Base-by-base conservation (phyloP, 2,113 vertebrate genomes). In the Scomber colias region DNA sequence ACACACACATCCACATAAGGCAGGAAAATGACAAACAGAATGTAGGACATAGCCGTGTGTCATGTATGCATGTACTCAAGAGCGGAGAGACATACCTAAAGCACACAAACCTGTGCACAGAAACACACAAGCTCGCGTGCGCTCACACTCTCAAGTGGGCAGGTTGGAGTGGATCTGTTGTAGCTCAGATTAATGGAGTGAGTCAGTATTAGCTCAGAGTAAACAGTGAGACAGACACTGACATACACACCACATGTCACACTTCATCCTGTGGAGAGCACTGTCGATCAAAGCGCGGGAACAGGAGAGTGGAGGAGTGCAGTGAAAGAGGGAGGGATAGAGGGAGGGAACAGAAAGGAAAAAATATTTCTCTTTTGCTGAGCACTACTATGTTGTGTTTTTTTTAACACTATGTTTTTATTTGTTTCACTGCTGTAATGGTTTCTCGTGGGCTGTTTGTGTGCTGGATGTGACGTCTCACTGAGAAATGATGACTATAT, bases 151-250 rank as follows among this genome's bases (percentile, higher is more conserved):
- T 76, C 73, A 69, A 81, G 78, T 74, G 82, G 81, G 78, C 83
- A 82, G 84, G 87, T 72, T 84, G 70, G 77, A 90, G 91, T 87
- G 90, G 88, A 84, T 90, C 61, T 85, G 89, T 75, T 91, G 88
- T 87, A 83, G 91, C 91, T 92, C 85, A 91, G 92, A 93, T 93
- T 91, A 94, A 93, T 90, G 80, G 86, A 90, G 89, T 90, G 89
- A 94, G 86, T 90, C 92, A 90, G 89, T 91, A 91, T 94, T 93
- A 90, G 87, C 90, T 92, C 89, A 88, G 90, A 84, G 92, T 92
- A 89, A 93, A 93, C 87, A 91, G 83, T 83, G 83, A 91, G 85
- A 91, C 89, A 92, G 89, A 89, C 90, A 85, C 84, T 91, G 90
- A 92, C 90, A 91, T 84, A 90, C 89, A 90, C 92, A 90, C 87